Percentiles rank a stretch among this genome's conserved stretches.
Evolutionary conservation across 1,140 invertebrate genomes (phyloP).

Genomic region (Condylostylus longicornis): DNA sequence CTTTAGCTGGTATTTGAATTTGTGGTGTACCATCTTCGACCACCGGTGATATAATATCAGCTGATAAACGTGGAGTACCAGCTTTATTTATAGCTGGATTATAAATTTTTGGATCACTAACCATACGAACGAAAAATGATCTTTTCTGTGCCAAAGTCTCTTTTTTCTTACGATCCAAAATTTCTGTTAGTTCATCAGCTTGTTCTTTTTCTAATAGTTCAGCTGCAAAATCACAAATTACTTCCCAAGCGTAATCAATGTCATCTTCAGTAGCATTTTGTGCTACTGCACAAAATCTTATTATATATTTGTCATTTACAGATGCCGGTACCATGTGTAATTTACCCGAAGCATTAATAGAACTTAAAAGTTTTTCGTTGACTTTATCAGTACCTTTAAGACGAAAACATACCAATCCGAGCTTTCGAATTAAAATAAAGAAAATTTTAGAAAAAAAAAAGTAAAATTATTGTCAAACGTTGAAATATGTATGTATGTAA

Average conservation of each 20-base stretch:
- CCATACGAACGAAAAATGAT: conserved; percentile 94
- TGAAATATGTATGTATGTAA: conserved; percentile 10
- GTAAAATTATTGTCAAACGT: background rate
- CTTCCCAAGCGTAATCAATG: conserved; percentile 81
- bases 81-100: conserved; percentile 71
- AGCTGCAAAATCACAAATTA: conserved; percentile 70
- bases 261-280: conserved; percentile 79
- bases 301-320: conserved; percentile 80
- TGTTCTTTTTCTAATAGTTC: conserved; percentile 64
- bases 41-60: conserved; percentile 30
- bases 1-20: conserved; percentile 33
- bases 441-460: conserved; percentile 8
- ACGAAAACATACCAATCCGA: conserved; percentile 73
- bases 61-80: conserved; percentile 37
- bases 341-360: conserved; percentile 90
- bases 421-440: conserved; percentile 33
- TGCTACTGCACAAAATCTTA: conserved; percentile 88
- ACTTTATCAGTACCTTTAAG: conserved; percentile 73
- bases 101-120: conserved; percentile 90
- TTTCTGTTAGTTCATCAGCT: conserved; percentile 49
- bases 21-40: conserved; percentile 33
- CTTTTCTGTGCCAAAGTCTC: conserved; percentile 74
- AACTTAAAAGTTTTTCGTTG: conserved; percentile 85
- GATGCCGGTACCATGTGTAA: conserved; percentile 94
- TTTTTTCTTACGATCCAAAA: conserved; percentile 46